Evolutionary conservation across 2,888 invertebrate species (phyloP).

Genomic region (Polyommatus icarus): DNA sequence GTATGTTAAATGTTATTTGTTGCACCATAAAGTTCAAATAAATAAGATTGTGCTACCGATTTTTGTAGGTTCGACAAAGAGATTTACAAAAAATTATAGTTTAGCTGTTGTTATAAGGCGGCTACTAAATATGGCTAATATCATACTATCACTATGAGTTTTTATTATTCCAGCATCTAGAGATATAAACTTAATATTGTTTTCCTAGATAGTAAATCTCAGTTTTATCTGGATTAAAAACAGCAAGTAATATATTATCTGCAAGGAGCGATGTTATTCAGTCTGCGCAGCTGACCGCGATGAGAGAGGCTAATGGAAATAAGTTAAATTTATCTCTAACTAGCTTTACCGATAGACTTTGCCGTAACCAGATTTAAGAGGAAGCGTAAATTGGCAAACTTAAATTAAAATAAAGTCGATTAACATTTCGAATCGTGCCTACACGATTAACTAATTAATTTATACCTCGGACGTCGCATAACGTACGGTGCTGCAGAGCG

Average conservation of each 20-base stretch:
- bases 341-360: slow-evolving; percentile 40
- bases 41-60: no score
- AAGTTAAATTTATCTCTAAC: slow-evolving; percentile 42
- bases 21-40: no score
- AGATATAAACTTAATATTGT: not conserved
- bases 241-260: slow-evolving; percentile 35
- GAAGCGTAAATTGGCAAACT: slow-evolving; percentile 46
- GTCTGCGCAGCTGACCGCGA: slow-evolving; percentile 34
- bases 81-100: no score
- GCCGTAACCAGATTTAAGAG: slow-evolving; percentile 43
- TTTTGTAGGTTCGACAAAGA: no score
- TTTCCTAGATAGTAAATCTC: slow-evolving; percentile 2
- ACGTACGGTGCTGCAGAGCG: slow-evolving; percentile 59
- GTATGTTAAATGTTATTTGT: no score
- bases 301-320: slow-evolving; percentile 36
- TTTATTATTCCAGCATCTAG: not conserved
- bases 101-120: no score
- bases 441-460: slow-evolving; percentile 42
- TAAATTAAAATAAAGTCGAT: slow-evolving; percentile 46
- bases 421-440: slow-evolving; percentile 41
- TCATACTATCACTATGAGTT: no score
- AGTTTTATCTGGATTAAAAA: slow-evolving; percentile 28
- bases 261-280: slow-evolving; percentile 31
- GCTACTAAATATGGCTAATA: no score
- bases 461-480: slow-evolving; percentile 24